Percentiles rank a stretch among this genome's conserved stretches.
phyloP scores from a whole-genome alignment of 2,113 vertebrate genomes.

The Recurvirostra avosetta region DNA sequence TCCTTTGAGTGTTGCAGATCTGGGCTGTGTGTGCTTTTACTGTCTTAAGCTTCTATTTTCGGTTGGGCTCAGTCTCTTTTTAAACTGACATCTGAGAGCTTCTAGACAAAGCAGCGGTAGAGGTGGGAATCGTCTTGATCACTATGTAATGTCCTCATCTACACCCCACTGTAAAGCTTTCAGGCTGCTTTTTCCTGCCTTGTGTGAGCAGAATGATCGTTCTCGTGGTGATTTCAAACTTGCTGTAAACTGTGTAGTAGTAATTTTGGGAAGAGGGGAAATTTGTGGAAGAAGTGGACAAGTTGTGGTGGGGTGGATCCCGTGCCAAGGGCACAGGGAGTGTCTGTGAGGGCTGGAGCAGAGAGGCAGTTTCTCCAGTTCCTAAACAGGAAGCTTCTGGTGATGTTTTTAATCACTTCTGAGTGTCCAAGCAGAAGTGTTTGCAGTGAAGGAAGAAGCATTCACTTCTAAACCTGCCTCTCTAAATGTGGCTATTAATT shows the following conservation, averaged over 20 bases:
- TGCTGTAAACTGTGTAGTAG: background rate
- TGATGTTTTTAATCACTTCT: background rate
- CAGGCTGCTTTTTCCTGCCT: background rate
- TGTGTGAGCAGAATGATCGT: accelerated
- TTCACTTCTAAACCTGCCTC: background rate
- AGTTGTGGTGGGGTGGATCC: background rate
- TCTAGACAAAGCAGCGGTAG: background rate
- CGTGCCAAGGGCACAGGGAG: background rate
- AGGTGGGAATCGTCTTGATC: background rate
- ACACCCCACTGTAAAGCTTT: background rate
- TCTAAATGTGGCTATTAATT: background rate
- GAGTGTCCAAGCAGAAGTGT: background rate
- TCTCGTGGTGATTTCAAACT: background rate
- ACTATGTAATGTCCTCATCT: accelerated
- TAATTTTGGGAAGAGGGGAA: background rate
- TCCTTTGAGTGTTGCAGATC: background rate
- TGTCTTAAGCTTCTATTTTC: background rate
- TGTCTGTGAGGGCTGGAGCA: background rate
- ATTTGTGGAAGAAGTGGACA: background rate
- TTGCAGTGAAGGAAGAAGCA: background rate
- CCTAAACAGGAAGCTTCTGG: background rate
- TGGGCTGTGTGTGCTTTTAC: background rate
- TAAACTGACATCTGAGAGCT: background rate
- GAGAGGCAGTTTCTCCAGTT: background rate
- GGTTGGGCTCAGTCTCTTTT: background rate